Evolutionary conservation across 2,113 vertebrate species (phyloP).

Genomic region (Bucco capensis): DNA sequence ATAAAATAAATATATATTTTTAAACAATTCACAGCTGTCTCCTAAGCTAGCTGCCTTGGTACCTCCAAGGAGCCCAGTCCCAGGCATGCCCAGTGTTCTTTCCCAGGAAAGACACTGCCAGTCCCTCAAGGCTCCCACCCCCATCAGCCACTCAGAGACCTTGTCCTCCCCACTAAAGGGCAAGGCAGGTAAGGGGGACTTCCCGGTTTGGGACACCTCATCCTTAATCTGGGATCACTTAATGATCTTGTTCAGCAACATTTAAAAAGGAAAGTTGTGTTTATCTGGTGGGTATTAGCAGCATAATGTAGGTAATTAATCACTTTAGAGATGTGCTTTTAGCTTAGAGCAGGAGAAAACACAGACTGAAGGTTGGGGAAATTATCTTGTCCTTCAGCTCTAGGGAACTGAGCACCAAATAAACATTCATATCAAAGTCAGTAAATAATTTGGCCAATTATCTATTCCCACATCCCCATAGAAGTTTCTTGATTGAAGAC

Average conservation of each 20-base stretch:
- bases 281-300: not conserved
- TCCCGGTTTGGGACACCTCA: not conserved
- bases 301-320: not conserved
- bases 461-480: not conserved
- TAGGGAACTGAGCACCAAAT: not conserved
- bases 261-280: not conserved
- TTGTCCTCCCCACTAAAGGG: not conserved
- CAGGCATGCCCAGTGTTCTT: too few relatives aligned
- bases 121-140: not conserved
- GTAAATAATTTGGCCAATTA: slow-evolving; percentile 28
- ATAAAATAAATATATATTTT: not conserved
- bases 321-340: not conserved
- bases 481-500: not conserved
- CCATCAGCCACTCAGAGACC: fast-evolving
- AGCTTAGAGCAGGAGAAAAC: not conserved
- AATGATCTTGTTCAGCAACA: not conserved
- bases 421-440: not conserved
- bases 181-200: not conserved
- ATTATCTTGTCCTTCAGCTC: not conserved
- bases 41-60: not conserved
- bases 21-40: not conserved
- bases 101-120: not conserved
- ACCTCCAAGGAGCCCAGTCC: fast-evolving
- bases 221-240: not conserved
- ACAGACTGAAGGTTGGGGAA: not conserved